These are phyloP conservation scores for Germaria angustata DNA, from an alignment of 2,888 invertebrate genomes.

Conservation along the genomic window DNA sequence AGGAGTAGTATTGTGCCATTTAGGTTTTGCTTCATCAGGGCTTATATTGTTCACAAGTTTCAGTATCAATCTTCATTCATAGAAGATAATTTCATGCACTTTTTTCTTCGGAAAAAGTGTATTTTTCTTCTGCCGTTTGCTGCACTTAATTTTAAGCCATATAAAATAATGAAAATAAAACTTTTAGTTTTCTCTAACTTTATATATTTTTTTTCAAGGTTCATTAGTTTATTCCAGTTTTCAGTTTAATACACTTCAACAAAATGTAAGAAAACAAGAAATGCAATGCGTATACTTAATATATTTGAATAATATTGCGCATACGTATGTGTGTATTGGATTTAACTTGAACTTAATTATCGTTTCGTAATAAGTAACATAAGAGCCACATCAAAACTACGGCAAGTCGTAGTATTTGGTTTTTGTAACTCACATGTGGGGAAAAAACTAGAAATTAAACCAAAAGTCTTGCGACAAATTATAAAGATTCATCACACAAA, in stretches of 20 bases:
- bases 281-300: neutral
- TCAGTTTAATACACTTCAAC: neutral
- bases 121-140: neutral
- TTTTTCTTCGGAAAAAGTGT: neutral
- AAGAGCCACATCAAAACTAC: too few relatives aligned
- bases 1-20: slow-evolving; percentile 6
- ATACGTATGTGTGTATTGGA: neutral
- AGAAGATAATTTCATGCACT: slow-evolving; percentile 48
- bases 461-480: too few relatives aligned
- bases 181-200: neutral
- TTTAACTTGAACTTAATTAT: neutral
- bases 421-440: too few relatives aligned
- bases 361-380: too few relatives aligned
- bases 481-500: too few relatives aligned
- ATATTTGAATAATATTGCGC: slow-evolving; percentile 2
- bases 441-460: too few relatives aligned
- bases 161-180: slow-evolving; percentile 1
- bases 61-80: neutral
- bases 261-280: neutral
- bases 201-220: neutral
- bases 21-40: slow-evolving; percentile 36
- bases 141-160: neutral
- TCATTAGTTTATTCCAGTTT: slow-evolving; percentile 41
- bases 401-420: too few relatives aligned
- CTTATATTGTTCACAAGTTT: slow-evolving; percentile 27